Conservation (phyloP, 2,113 vertebrate genomes). For the Glareola pratincola region DNA sequence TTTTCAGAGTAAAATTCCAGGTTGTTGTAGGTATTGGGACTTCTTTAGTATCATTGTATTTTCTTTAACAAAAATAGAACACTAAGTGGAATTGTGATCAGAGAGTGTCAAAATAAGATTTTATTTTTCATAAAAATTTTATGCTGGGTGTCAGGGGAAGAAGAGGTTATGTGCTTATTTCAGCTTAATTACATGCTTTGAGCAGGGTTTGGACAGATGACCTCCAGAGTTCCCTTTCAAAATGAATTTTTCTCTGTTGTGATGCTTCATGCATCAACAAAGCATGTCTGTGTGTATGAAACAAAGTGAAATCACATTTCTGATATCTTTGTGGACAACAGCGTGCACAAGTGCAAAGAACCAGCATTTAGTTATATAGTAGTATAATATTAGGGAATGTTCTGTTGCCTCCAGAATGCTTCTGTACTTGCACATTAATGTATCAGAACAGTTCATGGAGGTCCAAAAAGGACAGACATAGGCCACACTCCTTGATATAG, state of each 20-base stretch:
- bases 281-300: background rate
- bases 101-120: background rate
- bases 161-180: background rate
- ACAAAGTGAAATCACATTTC: background rate
- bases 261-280: background rate
- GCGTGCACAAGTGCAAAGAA: background rate
- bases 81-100: background rate
- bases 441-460: background rate
- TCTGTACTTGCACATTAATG: background rate
- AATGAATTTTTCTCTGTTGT: background rate
- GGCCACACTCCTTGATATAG: rapidly evolving
- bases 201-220: background rate
- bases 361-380: background rate
- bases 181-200: background rate
- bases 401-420: background rate
- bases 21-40: background rate
- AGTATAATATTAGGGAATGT: background rate
- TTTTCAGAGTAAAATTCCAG: background rate
- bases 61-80: background rate
- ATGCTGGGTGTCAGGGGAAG: background rate
- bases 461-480: background rate
- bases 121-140: conserved; percentile 14
- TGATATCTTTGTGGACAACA: background rate
- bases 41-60: background rate
- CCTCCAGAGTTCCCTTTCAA: background rate